These are phyloP conservation scores for Pomatorhinus ruficollis DNA, from an alignment of 2,113 vertebrate species.

Conservation along the genomic window DNA sequence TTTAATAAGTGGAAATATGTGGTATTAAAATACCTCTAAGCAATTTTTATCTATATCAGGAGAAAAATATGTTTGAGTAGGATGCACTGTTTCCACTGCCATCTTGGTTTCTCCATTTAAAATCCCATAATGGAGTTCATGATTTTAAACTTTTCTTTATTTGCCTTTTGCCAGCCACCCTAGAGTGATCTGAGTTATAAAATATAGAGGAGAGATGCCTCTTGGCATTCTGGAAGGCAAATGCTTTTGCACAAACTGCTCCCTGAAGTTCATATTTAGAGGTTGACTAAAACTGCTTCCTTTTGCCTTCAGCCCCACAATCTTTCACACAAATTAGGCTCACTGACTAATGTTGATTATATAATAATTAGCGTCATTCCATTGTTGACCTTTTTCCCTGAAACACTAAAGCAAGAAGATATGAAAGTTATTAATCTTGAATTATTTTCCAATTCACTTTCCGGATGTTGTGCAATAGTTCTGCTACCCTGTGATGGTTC, in stretches of 20 bases:
- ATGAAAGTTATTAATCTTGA: neutral
- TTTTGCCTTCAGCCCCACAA: neutral
- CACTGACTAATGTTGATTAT: neutral
- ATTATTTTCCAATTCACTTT: neutral
- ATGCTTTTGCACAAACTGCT: neutral
- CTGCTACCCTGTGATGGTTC: neutral
- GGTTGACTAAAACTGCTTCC: neutral
- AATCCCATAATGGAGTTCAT: neutral
- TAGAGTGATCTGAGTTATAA: neutral
- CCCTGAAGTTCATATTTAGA: neutral
- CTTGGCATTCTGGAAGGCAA: neutral
- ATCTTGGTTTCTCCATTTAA: neutral
- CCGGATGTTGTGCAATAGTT: neutral
- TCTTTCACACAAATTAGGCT: neutral
- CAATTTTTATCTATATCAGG: neutral
- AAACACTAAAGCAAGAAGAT: neutral
- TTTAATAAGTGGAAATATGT: neutral
- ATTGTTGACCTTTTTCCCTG: neutral
- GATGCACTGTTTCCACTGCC: neutral
- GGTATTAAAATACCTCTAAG: neutral
- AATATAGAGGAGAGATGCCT: neutral
- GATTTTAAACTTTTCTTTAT: neutral
- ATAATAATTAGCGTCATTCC: neutral
- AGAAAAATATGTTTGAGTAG: neutral
- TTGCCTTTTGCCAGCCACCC: neutral